Base-by-base conservation (phyloP, 2,888 invertebrate genomes). In the Synanthedon formicaeformis region DNA sequence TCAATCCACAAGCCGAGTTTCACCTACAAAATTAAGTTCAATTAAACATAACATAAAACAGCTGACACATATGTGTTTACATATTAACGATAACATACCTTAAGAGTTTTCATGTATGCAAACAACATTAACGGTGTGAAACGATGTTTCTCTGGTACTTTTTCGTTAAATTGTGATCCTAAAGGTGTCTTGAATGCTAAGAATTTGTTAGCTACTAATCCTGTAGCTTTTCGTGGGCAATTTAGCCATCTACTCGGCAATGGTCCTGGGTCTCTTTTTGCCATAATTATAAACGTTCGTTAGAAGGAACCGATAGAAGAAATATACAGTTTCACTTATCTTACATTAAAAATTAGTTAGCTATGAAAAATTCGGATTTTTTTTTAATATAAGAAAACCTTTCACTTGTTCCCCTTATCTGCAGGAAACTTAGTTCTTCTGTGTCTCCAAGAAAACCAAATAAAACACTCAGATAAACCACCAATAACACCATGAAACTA, bases 1-100 rank as follows among this genome's bases (percentile, higher is more conserved):
- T 99, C 99, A 57, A 99, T 93, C 96, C 99, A 97, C 23, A 99
- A 78, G 0, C 99, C 99, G 55, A 99, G 80, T 71, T 94, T 96
- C 14, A 93, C 82, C 95, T 96, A 73, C 16, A 73, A 75, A 49
- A 49, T 23, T 13, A 45, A 45, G 12, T 14, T 40, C 52, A 50
- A 55, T 54, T 53, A 58, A 23, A 23, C 23, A 59, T 54, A 56
- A 51, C 45, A 41, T 50, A 51, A 53, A 54, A 52, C 49, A 53
- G 41, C 52, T 52, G 53, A 57, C 40, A 57, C 40, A 14, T 41
- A 12, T 45, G 45, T 55, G 50, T 55, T 50, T 52, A 51, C 45
- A 52, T 48, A 51, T 41, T 48, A 40, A 51, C 41, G n/a, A 14
- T 50, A 52, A 73, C 76, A 71, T 80, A 95, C 93, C 88, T 94